Conservation (phyloP, 2,113 vertebrate species). For the Dryoscopus gambensis region DNA sequence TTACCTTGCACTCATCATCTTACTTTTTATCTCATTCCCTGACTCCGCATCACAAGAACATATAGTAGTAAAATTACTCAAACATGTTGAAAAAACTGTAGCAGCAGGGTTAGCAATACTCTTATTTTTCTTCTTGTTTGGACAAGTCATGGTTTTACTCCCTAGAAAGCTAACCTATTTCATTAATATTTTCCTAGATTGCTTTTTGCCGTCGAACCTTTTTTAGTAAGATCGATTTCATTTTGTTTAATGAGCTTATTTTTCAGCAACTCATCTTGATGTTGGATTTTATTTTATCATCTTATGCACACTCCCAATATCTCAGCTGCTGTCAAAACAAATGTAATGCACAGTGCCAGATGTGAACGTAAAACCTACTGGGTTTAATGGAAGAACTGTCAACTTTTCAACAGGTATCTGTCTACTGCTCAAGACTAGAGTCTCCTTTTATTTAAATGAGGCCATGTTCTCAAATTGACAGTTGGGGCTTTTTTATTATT, state of each 20-base stretch:
- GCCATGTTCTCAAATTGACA: neutral
- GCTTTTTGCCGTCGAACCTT: neutral
- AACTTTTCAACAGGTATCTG: neutral
- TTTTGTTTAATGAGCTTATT: constrained; percentile 6
- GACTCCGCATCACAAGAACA: neutral
- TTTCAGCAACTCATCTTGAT: neutral
- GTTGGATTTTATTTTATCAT: neutral
- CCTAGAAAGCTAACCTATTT: neutral
- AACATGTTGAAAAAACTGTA: neutral
- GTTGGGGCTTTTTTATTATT: neutral
- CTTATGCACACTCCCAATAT: neutral
- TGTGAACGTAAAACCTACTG: neutral
- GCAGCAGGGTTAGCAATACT: neutral
- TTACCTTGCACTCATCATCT: neutral
- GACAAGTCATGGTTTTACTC: neutral
- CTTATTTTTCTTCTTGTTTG: neutral
- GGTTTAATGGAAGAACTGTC: neutral
- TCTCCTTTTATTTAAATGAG: neutral
- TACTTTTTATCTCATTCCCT: neutral
- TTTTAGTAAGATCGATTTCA: neutral
- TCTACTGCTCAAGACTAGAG: neutral
- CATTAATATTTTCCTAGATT: neutral
- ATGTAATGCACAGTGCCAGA: neutral
- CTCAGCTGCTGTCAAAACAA: constrained; percentile 36
- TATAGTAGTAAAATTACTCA: neutral